Evolutionary conservation across 2,888 invertebrate species (phyloP), one percentile per base, ranked within the genome.

Genomic region (Eupithecia vulgata): DNA sequence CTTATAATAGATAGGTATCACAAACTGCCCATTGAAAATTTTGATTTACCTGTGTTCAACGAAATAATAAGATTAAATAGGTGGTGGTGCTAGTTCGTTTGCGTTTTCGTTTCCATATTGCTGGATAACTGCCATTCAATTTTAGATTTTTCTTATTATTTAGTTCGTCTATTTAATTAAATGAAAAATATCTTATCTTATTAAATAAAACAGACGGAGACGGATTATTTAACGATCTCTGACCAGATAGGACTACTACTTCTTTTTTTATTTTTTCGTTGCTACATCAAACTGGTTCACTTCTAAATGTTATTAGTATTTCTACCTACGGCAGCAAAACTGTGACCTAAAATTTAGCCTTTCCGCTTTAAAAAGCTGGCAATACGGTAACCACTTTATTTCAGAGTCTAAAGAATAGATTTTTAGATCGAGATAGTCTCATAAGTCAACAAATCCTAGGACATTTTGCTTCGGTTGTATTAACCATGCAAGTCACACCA

Each of bases 401-500:
- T 30, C 30, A 30, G 30, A 4, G 30, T 30, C 1, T 30, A 30
- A 8, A 34, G 30, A 68, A 8, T 12, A n/a, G 0, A 35, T 35
- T 62, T 62, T 1, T 35, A 17, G 21, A 25, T 21, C 59, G 10
- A 21, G 35, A 3, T 52, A 13, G 8, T 21, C 35, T 67, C 10
- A 48, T 13, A n/a, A n/a, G 57, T 57, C 17, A 21, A n/a, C 35
- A 34, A 68, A 62, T 69, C 67, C 57, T 61, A 62, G 64, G 61
- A 73, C 52, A 35, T 68, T 15, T 67, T 70, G 21, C 45, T 67
- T 72, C 42, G 8, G 12, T 40, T 45, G 37, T 70, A 40, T 59
- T 64, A 59, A 64, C 48, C 71, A 79, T 71, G 72, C 75, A 74
- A 72, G 74, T 72, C 76, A 61, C 70, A 68, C 25, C 71, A 61